Percentiles rank a stretch among this genome's conserved stretches.
Conservation (phyloP, 1,140 invertebrate genomes). For the Diploscapter pachys region DNA sequence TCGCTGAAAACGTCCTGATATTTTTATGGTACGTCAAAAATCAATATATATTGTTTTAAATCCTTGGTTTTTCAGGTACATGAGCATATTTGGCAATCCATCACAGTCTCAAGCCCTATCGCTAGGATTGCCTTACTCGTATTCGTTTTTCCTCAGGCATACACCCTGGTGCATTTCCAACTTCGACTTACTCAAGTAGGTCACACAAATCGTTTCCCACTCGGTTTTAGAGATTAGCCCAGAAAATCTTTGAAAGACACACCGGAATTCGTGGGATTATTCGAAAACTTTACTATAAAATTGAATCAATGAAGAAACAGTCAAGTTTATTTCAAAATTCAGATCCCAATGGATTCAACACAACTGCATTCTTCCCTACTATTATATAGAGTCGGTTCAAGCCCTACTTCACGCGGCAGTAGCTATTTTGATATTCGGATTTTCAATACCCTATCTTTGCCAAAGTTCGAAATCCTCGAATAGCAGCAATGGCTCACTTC, state of each 20-base stretch:
- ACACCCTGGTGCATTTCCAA: slow-evolving; percentile 8
- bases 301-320: neutral
- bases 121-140: slow-evolving; percentile 25
- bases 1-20: slow-evolving; percentile 10
- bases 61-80: slow-evolving; percentile 9
- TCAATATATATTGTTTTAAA: neutral
- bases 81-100: slow-evolving; percentile 11
- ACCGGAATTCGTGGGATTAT: too few species aligned
- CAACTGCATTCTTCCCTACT: slow-evolving; percentile 10
- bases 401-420: neutral
- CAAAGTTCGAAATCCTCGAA: slow-evolving; percentile 6
- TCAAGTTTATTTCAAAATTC: neutral
- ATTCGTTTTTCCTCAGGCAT: slow-evolving; percentile 16
- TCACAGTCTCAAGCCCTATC: slow-evolving; percentile 8
- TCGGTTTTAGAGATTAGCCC: neutral
- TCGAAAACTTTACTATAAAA: neutral
- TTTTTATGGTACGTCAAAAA: slow-evolving; percentile 8
- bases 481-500: neutral
- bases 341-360: slow-evolving; percentile 14
- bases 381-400: slow-evolving; percentile 6
- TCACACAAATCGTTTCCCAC: neutral
- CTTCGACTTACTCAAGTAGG: slow-evolving; percentile 10
- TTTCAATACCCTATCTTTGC: neutral
- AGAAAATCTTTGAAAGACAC: neutral
- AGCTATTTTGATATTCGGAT: slow-evolving; percentile 6